Base-by-base conservation (phyloP, 2,888 invertebrate genomes). In the Muschampia plurimacula region DNA sequence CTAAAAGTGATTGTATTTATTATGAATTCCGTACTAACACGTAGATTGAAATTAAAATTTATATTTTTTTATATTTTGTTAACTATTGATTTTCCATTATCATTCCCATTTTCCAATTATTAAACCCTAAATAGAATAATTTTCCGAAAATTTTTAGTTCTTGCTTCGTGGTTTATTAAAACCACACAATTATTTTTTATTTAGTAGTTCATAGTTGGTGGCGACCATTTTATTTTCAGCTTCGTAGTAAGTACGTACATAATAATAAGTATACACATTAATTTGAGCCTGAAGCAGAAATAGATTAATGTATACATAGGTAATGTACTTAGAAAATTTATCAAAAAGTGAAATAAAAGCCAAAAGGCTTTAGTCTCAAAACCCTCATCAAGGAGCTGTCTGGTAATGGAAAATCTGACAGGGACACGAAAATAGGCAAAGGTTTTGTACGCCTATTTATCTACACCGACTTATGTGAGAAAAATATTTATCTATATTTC, bases 351-450 rank as follows among this genome's bases (percentile, higher is more conserved):
- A 55, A 55, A 55, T 55, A 55, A 22, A 55, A 28, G 55, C 9
- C n/a, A 60, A 22, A 60, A 36, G 10, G 2, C 60, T 57, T 55
- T 60, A 36, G 36, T 36, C 32, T 36, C 36, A 60, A 60, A 22
- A 60, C 60, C 60, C 60, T 60, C 36, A 60, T 60, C 60, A 60
- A 60, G 22, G 60, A 60, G 36, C 36, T 36, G 60, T 36, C 36
- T 60, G 32, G 60, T 60, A 59, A 59, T 59, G 59, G 32, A n/a
- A 59, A 59, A 59, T 13, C 59, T 59, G 59, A 59, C 59, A 59
- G 32, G 59, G 59, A 59, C 59, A 59, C 13, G 32, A 13, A 59
- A 59, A 59, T 32, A 15, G 10, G 28, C 2, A 9, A 55, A 55
- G 22, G 15, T 8, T 55, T 55, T 22, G 55, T 55, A 22, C 22